These are phyloP conservation scores for Cheilosia soror DNA, from an alignment of 2,888 invertebrate genomes.

Conservation along the genomic window DNA sequence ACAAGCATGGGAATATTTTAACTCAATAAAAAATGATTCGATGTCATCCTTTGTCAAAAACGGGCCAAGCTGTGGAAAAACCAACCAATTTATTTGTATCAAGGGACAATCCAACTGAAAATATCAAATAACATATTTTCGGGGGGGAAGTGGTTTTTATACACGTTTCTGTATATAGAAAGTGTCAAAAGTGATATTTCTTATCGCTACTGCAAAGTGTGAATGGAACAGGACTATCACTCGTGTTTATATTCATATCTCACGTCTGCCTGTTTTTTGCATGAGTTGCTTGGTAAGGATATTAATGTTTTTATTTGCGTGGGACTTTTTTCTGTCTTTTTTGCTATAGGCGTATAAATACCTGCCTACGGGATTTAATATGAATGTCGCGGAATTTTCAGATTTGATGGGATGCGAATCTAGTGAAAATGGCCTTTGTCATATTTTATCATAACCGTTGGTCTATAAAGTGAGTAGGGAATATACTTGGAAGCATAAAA, in stretches of 20 bases:
- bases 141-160: slow-evolving; percentile 7
- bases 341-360: too few species aligned
- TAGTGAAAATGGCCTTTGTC: too few species aligned
- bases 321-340: too few species aligned
- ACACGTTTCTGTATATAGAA: slow-evolving; percentile 10
- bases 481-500: too few species aligned
- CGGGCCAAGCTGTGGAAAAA: slow-evolving; percentile 41
- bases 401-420: too few species aligned
- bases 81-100: slow-evolving; percentile 49
- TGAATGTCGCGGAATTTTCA: too few species aligned
- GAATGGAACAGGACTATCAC: slow-evolving; percentile 4
- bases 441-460: too few species aligned
- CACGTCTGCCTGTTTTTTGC: background rate
- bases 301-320: too few species aligned
- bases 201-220: slow-evolving; percentile 33
- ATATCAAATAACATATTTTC: slow-evolving; percentile 60
- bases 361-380: too few species aligned
- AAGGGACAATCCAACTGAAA: slow-evolving; percentile 31
- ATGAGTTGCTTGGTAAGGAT: background rate
- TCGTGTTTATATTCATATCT: background rate
- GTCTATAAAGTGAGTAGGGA: too few species aligned
- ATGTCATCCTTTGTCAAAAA: slow-evolving; percentile 64
- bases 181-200: slow-evolving; percentile 47
- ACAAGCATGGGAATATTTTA: slow-evolving; percentile 41
- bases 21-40: slow-evolving; percentile 62